Conservation (phyloP, 1,140 invertebrate species). For the Mesaphorura yosii region DNA sequence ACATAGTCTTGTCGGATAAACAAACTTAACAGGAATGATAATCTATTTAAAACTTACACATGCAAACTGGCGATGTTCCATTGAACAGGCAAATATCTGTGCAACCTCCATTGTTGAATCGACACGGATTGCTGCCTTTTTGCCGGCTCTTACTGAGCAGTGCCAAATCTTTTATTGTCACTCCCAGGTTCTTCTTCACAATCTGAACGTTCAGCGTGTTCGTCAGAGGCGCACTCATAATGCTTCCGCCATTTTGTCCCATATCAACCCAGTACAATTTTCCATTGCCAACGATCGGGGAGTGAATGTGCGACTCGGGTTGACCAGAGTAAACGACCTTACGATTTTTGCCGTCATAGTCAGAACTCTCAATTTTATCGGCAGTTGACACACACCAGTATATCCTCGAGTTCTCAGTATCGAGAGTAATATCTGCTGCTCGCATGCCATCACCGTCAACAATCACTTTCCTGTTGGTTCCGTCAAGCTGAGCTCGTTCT, state of each 20-base stretch:
- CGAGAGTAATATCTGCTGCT: constrained; percentile 48
- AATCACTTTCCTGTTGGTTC: constrained; percentile 43
- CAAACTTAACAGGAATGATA: no score
- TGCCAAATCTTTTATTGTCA: constrained; percentile 54
- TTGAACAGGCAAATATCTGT: constrained; percentile 65
- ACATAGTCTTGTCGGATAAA: no score
- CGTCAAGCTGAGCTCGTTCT: constrained; percentile 44
- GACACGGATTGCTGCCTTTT: constrained; percentile 54
- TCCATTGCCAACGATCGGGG: constrained; percentile 41
- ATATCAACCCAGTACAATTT: constrained; percentile 47
- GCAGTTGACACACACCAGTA: constrained; percentile 44
- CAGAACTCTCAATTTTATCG: constrained; percentile 40
- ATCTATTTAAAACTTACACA: no score
- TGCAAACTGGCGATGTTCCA: constrained; percentile 53
- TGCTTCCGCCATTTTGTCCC: constrained; percentile 49
- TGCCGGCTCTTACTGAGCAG: constrained; percentile 44
- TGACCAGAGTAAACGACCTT: constrained; percentile 30
- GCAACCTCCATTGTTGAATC: constrained; percentile 61
- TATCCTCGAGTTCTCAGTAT: constrained; percentile 39
- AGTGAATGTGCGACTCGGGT: constrained; percentile 22
- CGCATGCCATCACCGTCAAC: constrained; percentile 35
- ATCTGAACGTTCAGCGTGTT: constrained; percentile 46
- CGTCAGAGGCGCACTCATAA: constrained; percentile 48
- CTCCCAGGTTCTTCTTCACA: constrained; percentile 48
- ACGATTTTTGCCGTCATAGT: constrained; percentile 41